A percentile compares a stretch with the other conserved stretches of the same genome.
These are phyloP conservation scores for Petrophora chlorosata DNA, from an alignment of 2,888 invertebrate genomes.

Conservation along the genomic window DNA sequence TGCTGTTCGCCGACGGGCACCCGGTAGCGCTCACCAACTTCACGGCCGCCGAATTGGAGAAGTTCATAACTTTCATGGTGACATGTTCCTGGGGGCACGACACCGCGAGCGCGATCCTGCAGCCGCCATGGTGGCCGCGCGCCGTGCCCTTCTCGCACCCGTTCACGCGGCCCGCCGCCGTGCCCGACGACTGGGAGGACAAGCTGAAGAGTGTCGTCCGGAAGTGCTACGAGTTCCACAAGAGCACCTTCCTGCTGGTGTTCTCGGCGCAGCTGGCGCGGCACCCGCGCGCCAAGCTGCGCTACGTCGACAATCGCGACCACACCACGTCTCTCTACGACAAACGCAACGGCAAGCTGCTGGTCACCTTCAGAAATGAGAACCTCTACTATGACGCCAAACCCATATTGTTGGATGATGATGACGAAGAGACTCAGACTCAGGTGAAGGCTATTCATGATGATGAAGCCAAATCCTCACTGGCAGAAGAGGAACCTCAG, in stretches of 20 bases:
- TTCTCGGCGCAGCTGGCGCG: slow-evolving; percentile 88
- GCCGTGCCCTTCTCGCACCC: slow-evolving; percentile 87
- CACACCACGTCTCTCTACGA: slow-evolving; percentile 89
- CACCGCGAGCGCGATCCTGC: slow-evolving; percentile 80
- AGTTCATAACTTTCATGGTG: slow-evolving; percentile 89
- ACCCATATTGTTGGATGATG: slow-evolving; percentile 18
- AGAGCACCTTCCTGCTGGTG: slow-evolving; percentile 87
- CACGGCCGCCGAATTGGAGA: slow-evolving; percentile 85
- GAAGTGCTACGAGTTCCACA: slow-evolving; percentile 88
- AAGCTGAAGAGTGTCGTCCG: slow-evolving; percentile 86
- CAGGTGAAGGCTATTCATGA: slow-evolving; percentile 15
- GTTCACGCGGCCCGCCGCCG: slow-evolving; percentile 78
- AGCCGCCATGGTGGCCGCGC: slow-evolving; percentile 89
- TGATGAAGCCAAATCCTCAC: background rate
- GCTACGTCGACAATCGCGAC: slow-evolving; percentile 89
- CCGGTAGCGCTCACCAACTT: slow-evolving; percentile 87
- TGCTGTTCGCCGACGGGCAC: slow-evolving; percentile 88
- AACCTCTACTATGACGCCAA: slow-evolving; percentile 84
- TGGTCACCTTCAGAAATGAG: slow-evolving; percentile 90
- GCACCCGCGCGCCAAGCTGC: slow-evolving; percentile 85
- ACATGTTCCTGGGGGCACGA: slow-evolving; percentile 89
- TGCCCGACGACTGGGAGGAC: slow-evolving; percentile 82
- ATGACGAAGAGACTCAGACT: slow-evolving; percentile 24
- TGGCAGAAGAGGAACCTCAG: slow-evolving; percentile 53
- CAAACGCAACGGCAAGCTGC: slow-evolving; percentile 85